A percentile compares a stretch with the other conserved stretches of the same genome.
Conservation (phyloP, 2,888 invertebrate genomes). For the Mylabris sibirica region DNA sequence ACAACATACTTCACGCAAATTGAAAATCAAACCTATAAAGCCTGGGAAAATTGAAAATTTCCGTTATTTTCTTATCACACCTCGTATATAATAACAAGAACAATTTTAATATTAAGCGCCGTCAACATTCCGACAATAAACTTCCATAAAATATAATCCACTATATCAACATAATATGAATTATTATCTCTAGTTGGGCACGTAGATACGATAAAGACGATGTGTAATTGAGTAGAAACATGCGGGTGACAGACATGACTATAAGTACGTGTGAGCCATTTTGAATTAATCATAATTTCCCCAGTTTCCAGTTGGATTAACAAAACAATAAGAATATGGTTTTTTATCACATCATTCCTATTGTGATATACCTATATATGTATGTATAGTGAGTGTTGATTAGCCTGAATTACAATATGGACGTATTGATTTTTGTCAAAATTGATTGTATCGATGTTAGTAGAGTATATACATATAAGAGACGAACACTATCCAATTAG, state of each 20-base stretch:
- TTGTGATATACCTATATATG: background rate
- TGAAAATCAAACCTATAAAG: too few relatives aligned
- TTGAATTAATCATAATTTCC: background rate
- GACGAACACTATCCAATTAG: conserved; percentile 11
- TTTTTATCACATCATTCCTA: background rate
- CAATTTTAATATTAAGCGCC: conserved; percentile 50
- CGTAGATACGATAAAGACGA: conserved; percentile 22
- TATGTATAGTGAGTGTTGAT: background rate
- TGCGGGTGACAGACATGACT: background rate
- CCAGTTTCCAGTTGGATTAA: background rate
- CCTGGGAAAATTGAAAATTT: too few relatives aligned
- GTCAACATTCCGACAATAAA: conserved; percentile 44
- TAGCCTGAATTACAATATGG: background rate
- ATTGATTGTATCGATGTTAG: conserved; percentile 1
- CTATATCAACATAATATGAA: conserved; percentile 43
- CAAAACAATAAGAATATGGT: background rate
- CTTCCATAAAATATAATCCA: conserved; percentile 32
- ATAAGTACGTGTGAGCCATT: conserved; percentile 11
- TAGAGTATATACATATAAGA: too few relatives aligned
- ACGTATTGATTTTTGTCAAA: conserved; percentile 11
- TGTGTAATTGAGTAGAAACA: conserved; percentile 13
- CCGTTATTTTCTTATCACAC: too few relatives aligned
- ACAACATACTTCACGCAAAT: too few relatives aligned
- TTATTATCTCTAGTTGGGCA: conserved; percentile 40
- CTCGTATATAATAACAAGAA: conserved; percentile 50